These are phyloP conservation scores for Lasioglossum marginatum DNA, from an alignment of 2,888 invertebrate genomes.

Conservation along the genomic window DNA sequence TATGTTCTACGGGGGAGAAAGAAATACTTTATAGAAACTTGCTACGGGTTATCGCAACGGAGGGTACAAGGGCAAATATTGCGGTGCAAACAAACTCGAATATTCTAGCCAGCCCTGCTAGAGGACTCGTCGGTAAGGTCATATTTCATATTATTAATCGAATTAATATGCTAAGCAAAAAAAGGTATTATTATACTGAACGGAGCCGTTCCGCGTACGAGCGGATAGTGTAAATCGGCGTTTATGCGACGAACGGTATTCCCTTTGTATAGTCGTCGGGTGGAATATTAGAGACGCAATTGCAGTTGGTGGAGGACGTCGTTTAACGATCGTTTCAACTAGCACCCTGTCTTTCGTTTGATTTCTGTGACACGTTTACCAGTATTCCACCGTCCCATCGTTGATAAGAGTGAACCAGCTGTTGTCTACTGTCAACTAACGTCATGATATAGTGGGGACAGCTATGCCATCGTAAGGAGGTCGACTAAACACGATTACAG, in stretches of 20 bases:
- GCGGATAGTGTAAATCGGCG: no score
- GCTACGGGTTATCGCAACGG: constrained; percentile 43
- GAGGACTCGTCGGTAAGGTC: no score
- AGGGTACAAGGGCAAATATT: background rate
- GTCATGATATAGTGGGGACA: background rate
- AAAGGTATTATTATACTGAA: no score
- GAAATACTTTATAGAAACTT: constrained; percentile 45
- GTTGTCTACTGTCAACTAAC: background rate
- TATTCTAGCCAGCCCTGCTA: no score
- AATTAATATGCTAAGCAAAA: no score
- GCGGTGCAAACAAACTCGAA: background rate
- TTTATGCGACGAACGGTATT: background rate
- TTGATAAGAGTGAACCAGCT: background rate
- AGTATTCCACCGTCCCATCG: background rate
- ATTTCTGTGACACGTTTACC: background rate
- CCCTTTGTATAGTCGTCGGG: background rate
- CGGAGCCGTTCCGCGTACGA: no score
- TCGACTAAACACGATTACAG: background rate
- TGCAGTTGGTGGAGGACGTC: background rate
- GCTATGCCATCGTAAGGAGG: background rate
- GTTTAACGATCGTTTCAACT: background rate
- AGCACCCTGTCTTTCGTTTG: background rate
- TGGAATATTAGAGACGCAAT: no score
- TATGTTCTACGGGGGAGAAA: constrained; percentile 49
- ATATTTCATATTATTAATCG: no score